Evolutionary conservation across 2,888 invertebrate species (phyloP), one percentile per base, ranked within the genome.

Genomic region (Sminthurinus aureus): DNA sequence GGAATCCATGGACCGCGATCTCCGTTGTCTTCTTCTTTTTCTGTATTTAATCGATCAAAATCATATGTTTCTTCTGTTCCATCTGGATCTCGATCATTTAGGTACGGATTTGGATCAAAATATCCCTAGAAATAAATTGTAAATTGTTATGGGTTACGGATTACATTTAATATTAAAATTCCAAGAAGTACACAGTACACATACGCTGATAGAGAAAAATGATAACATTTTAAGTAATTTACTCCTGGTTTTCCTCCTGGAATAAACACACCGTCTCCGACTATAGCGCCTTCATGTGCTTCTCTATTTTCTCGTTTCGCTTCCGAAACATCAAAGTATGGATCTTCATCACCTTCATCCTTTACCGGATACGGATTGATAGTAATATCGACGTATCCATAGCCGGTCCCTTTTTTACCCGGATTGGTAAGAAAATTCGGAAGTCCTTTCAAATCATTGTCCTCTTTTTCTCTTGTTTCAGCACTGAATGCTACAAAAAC

Each of bases 301-400:
- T 87, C 87, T n/a, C 87, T 66, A 84, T 86, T 84, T 74, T 51
- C 69, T 64, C 67, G 69, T 13, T 74, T 82, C n/a, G 86, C 85
- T 75, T 86, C 87, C 12, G 73, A 74, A 22, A 77, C 66, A 79
- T 88, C 88, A 58, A 82, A 87, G 8, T 78, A 80, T 38, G 88
- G 87, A 81, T 88, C 87, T 52, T 86, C 87, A 80, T 64, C 73
- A n/a, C 73, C 84, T 83, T 86, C 87, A 85, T 67, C 87, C 76
- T 89, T 85, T 80, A 86, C 87, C 0, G 92, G 92, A 89, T 91
- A 93, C 85, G 91, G 91, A 83, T 90, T 91, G 1, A 93, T 85
- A 71, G 91, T 90, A 82, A 92, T 92, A 86, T 92, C 89, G 0
- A 89, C 89, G 88, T 92, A 92, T 51, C 93, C 93, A 24, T 91